phyloP scores from a whole-genome alignment of 2,113 vertebrate genomes.

The Raja brachyura region DNA sequence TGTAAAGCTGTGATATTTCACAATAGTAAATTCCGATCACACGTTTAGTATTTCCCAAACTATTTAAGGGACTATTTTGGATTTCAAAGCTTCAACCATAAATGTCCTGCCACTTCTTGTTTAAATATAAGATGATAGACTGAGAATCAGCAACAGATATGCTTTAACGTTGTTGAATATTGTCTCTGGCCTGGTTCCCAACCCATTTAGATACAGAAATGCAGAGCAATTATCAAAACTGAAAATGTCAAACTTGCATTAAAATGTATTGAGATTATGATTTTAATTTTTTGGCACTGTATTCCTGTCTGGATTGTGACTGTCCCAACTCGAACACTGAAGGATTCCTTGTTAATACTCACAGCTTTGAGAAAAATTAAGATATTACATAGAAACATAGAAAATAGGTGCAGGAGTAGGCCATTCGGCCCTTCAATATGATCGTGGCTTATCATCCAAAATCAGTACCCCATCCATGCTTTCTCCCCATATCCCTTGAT shows the following conservation, averaged over 20 bases:
- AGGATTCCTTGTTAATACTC: neutral
- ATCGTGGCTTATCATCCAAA: too few relatives aligned
- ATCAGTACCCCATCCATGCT: too few relatives aligned
- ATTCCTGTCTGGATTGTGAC: neutral
- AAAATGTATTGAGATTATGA: neutral
- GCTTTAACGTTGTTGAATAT: neutral
- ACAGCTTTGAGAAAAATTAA: neutral
- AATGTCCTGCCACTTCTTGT: neutral
- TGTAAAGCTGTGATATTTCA: neutral
- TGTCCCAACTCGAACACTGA: neutral
- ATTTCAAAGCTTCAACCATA: neutral
- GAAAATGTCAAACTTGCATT: neutral
- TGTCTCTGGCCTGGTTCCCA: neutral
- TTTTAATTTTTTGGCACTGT: neutral
- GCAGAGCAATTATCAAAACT: constrained; percentile 4
- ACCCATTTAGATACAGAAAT: neutral
- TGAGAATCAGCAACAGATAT: neutral
- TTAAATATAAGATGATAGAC: neutral
- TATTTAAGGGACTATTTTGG: neutral
- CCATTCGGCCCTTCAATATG: too few relatives aligned
- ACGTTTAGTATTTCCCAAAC: neutral
- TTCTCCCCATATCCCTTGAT: too few relatives aligned
- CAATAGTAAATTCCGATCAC: neutral
- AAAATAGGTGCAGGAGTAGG: too few relatives aligned
- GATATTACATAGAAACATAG: neutral